phyloP scores from a whole-genome alignment of 1,140 invertebrate species.

The Ctenoplectra terminalis region DNA sequence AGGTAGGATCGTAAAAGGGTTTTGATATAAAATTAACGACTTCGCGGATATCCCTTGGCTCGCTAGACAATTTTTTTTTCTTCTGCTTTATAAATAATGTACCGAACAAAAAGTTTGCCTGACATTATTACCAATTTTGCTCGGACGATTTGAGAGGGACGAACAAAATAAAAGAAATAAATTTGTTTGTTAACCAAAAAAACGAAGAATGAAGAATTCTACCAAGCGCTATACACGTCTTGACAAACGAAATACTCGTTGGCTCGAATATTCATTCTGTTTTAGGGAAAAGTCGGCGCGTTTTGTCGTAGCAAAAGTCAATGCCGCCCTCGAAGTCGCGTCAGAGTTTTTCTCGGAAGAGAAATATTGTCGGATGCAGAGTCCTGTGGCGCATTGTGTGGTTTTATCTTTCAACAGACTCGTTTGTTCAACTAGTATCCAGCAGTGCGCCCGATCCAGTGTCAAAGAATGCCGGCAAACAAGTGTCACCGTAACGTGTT shows the following conservation, averaged over 20 bases:
- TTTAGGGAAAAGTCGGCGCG: constrained; percentile 9
- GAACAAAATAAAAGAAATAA: too few species aligned
- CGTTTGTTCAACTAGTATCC: constrained; percentile 72
- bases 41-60: constrained; percentile 27
- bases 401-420: constrained; percentile 78
- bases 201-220: neutral
- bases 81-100: neutral
- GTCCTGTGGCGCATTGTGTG: constrained; percentile 71
- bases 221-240: neutral
- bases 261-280: neutral
- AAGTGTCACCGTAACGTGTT: constrained; percentile 17
- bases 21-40: constrained; percentile 76
- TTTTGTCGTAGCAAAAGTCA: constrained; percentile 32
- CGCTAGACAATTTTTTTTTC: neutral
- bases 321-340: constrained; percentile 9
- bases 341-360: constrained; percentile 55
- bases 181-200: neutral
- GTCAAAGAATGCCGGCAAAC: constrained; percentile 63
- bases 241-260: neutral
- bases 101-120: neutral
- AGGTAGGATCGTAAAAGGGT: constrained; percentile 72
- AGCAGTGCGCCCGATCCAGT: constrained; percentile 59
- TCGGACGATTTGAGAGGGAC: neutral
- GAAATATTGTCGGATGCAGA: constrained; percentile 51
- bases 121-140: neutral